Evolutionary conservation across 2,888 invertebrate genomes (phyloP), one percentile per base, ranked within the genome.

Genomic region (Xanthorhoe designata): DNA sequence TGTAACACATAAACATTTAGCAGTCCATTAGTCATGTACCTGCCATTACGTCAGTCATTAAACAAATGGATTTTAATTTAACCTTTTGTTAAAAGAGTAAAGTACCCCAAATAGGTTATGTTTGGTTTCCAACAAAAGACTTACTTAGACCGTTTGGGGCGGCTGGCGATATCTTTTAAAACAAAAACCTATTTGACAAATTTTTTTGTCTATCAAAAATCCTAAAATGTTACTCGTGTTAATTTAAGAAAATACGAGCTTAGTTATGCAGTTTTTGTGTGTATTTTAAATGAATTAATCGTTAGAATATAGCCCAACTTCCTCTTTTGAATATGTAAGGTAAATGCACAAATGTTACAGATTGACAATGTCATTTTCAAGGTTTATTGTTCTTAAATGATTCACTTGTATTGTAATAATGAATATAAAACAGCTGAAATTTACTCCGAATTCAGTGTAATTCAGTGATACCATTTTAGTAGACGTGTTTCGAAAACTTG

Each of bases 321-420:
- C 63, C 66, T 47, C 66, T 8, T 54, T 54, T 62, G 58, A 61
- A 67, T 63, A 67, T 63, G 59, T 19, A 61, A 54, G 52, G 17
- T 32, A 47, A 45, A 56, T 24, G 19, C 24, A 24, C 18, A 47
- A 51, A 56, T 38, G 32, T 59, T 55, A 47, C 18, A 51, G 19
- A 66, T 55, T 60, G 60, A 45, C 55, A 51, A 24, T 56, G 59
- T 13, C 55, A 38, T 13, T 57, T 67, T 56, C 63, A 67, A 64
- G 63, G 60, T 32, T 42, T 52, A 35, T 19, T 38, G 52, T 42
- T 47, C 45, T 7, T 9, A 52, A 57, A 52, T 53, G 7, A 13
- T 52, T 58, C 29, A 13, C 50, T 51, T 45, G 18, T 32, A 7
- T 49, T 35, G 58, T 19, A 15, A n/a, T n/a, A n/a, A 10, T 2